phyloP scores from a whole-genome alignment of 2,888 invertebrate species.

The Caenorhabditis becei region DNA sequence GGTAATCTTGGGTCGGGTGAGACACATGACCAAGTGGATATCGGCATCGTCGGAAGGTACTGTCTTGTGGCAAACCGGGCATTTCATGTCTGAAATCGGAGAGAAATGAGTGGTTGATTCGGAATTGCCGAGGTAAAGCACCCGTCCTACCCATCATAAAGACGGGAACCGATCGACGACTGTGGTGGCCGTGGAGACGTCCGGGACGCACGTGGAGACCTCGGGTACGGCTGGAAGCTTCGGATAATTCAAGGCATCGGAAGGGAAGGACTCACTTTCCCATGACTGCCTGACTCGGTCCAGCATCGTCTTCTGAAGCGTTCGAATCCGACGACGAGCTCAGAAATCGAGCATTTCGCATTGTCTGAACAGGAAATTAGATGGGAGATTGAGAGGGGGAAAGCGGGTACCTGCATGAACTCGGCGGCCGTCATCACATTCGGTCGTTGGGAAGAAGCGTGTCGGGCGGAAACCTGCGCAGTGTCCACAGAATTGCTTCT shows the following conservation, averaged over 20 bases:
- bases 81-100: slow-evolving; percentile 90
- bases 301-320: slow-evolving; percentile 64
- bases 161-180: slow-evolving; percentile 66
- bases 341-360: slow-evolving; percentile 60
- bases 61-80: slow-evolving; percentile 98
- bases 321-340: slow-evolving; percentile 69
- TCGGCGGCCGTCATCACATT: slow-evolving; percentile 67
- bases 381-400: not conserved
- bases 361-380: slow-evolving; percentile 33
- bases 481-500: slow-evolving; percentile 72
- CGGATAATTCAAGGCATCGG: not conserved
- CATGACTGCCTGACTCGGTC: slow-evolving; percentile 34
- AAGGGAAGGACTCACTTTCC: slow-evolving; percentile 29
- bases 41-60: slow-evolving; percentile 98
- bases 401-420: slow-evolving; percentile 57
- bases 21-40: slow-evolving; percentile 99
- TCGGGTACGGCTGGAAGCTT: slow-evolving; percentile 32
- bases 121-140: not conserved
- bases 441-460: slow-evolving; percentile 38
- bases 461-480: slow-evolving; percentile 54
- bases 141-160: slow-evolving; percentile 66
- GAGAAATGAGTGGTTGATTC: no score
- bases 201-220: slow-evolving; percentile 53
- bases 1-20: slow-evolving; percentile 97
- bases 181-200: slow-evolving; percentile 63